Conservation (phyloP, 1,140 invertebrate genomes). For the Polyergus mexicanus region DNA sequence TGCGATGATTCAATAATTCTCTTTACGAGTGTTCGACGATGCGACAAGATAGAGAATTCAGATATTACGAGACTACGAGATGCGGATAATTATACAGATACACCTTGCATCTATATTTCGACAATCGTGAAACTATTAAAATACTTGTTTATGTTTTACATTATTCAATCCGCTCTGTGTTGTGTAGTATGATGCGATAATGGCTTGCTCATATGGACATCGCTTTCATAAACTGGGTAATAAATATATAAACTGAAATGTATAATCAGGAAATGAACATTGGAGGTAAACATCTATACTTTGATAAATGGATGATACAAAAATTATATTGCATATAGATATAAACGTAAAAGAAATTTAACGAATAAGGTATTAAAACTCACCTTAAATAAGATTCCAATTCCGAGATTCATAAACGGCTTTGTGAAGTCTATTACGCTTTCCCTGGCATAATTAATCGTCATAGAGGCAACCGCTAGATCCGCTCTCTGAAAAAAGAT, state of each 20-base stretch:
- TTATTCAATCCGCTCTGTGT: conserved; percentile 5
- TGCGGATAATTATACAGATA: neutral
- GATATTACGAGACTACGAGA: neutral
- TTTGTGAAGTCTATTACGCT: conserved; percentile 96
- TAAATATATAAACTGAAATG: conserved; percentile 28
- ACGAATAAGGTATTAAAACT: conserved; percentile 54
- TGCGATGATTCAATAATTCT: neutral
- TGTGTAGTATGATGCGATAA: neutral
- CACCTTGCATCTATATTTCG: neutral
- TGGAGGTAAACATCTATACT: conserved; percentile 3
- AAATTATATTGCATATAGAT: conserved; percentile 12
- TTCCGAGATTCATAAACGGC: conserved; percentile 95
- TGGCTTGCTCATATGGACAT: neutral
- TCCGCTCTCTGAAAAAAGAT: conserved; percentile 89
- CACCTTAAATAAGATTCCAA: conserved; percentile 93
- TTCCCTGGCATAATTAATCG: conserved; percentile 95
- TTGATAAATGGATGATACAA: neutral
- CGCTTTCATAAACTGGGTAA: conserved; percentile 30
- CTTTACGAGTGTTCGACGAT: neutral
- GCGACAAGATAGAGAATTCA: neutral
- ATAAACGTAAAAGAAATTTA: neutral
- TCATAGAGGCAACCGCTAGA: conserved; percentile 93
- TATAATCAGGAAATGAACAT: conserved; percentile 23
- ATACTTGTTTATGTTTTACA: neutral
- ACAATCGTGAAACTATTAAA: conserved; percentile 6